Percentiles rank a stretch among this genome's conserved stretches.
Conservation (phyloP, 1,140 invertebrate species). For the Mamestra configurata region DNA sequence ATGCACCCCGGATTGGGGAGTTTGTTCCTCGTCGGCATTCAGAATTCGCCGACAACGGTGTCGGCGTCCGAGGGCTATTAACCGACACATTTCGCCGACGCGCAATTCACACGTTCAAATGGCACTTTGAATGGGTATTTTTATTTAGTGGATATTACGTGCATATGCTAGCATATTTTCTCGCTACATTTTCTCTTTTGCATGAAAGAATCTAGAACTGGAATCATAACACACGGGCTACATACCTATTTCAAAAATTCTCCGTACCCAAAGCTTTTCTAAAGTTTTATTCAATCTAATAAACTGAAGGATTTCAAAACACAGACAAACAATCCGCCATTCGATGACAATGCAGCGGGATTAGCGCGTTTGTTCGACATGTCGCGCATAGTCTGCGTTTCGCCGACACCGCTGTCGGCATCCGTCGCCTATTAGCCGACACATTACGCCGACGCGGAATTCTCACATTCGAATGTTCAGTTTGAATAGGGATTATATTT, state of each 20-base stretch:
- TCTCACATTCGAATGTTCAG: slow-evolving; percentile 1
- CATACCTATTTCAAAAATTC: background rate
- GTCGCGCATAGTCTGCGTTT: slow-evolving; percentile 29
- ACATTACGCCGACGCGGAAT: background rate
- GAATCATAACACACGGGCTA: background rate
- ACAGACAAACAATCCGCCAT: background rate
- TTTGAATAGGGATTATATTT: slow-evolving; percentile 15
- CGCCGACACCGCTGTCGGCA: slow-evolving; percentile 26
- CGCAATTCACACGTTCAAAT: slow-evolving; percentile 42
- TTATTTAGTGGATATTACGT: slow-evolving; percentile 42
- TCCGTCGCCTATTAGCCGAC: slow-evolving; percentile 25
- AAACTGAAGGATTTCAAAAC: slow-evolving; percentile 2
- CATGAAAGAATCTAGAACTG: background rate
- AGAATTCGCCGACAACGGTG: slow-evolving; percentile 33
- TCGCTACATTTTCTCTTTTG: slow-evolving; percentile 11
- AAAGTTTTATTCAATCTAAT: background rate
- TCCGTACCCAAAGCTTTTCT: too few relatives aligned
- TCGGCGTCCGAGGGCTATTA: slow-evolving; percentile 38
- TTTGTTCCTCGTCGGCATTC: slow-evolving; percentile 29
- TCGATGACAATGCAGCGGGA: slow-evolving; percentile 13
- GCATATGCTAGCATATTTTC: slow-evolving; percentile 32
- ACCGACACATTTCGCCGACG: slow-evolving; percentile 44
- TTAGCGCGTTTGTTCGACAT: slow-evolving; percentile 33
- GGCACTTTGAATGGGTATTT: slow-evolving; percentile 42
- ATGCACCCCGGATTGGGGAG: slow-evolving; percentile 24